Conservation (phyloP, 2,797 vertebrate species). For the Leptodactylus fallax region DNA sequence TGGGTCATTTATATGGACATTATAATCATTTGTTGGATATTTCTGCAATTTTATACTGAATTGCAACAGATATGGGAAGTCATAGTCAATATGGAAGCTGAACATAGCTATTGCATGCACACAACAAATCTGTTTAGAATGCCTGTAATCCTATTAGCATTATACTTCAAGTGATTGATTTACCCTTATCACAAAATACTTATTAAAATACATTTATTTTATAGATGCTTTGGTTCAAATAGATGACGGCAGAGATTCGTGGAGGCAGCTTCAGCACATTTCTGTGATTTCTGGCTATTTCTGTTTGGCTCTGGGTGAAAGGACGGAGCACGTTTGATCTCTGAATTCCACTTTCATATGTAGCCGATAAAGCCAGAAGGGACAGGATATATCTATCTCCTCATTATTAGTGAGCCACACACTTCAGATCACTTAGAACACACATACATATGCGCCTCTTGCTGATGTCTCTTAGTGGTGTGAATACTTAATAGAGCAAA, state of each 20-base stretch:
- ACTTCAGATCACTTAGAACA: slow-evolving; percentile 41
- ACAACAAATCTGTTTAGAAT: neutral
- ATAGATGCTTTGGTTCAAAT: slow-evolving; percentile 37
- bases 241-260: slow-evolving; percentile 33
- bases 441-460: neutral
- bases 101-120: neutral
- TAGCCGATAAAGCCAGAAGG: slow-evolving; percentile 48
- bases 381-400: slow-evolving; percentile 48
- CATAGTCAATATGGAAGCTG: neutral
- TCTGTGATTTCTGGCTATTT: slow-evolving; percentile 21
- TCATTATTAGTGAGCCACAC: slow-evolving; percentile 36
- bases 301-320: slow-evolving; percentile 36
- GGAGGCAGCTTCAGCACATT: neutral
- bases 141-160: slow-evolving; percentile 30
- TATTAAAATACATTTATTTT: slow-evolving; percentile 53
- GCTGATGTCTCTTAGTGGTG: neutral
- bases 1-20: neutral
- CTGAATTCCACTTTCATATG: slow-evolving; percentile 36
- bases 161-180: slow-evolving; percentile 39
- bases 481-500: slow-evolving; percentile 40
- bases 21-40: neutral
- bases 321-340: slow-evolving; percentile 47
- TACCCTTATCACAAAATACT: slow-evolving; percentile 19
- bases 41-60: neutral
- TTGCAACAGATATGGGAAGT: neutral